Evolutionary conservation across 2,113 vertebrate species (phyloP).

Genomic region (Eolophus roseicapilla): DNA sequence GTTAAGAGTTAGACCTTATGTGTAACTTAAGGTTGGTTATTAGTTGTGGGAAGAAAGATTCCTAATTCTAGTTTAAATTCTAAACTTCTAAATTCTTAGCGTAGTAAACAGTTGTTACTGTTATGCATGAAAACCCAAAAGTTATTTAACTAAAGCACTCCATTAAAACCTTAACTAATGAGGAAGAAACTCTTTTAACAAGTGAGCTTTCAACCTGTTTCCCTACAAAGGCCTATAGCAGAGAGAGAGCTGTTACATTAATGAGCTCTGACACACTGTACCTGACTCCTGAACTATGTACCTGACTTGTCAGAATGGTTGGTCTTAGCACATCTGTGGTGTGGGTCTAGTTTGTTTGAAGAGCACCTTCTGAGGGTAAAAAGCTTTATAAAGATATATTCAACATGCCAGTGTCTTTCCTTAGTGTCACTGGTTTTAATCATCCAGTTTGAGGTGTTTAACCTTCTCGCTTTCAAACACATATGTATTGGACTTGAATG

Average conservation of each 20-base stretch:
- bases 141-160: not conserved
- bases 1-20: not conserved
- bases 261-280: fast-evolving
- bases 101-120: no score
- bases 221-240: not conserved
- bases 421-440: not conserved
- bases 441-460: not conserved
- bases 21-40: not conserved
- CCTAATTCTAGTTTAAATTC: not conserved
- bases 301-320: not conserved
- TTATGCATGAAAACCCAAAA: not conserved
- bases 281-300: fast-evolving
- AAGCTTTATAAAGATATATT: not conserved
- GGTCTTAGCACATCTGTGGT: not conserved
- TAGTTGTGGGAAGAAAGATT: not conserved
- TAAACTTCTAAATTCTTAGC: not conserved
- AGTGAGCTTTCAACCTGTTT: not conserved
- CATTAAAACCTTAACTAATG: not conserved
- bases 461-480: not conserved
- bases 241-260: not conserved
- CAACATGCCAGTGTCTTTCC: not conserved
- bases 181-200: not conserved
- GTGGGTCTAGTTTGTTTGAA: not conserved
- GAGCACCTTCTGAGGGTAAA: not conserved
- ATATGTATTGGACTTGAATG: not conserved